Base-by-base conservation (phyloP, 2,113 vertebrate genomes). In the Melanostigma gelatinosum region DNA sequence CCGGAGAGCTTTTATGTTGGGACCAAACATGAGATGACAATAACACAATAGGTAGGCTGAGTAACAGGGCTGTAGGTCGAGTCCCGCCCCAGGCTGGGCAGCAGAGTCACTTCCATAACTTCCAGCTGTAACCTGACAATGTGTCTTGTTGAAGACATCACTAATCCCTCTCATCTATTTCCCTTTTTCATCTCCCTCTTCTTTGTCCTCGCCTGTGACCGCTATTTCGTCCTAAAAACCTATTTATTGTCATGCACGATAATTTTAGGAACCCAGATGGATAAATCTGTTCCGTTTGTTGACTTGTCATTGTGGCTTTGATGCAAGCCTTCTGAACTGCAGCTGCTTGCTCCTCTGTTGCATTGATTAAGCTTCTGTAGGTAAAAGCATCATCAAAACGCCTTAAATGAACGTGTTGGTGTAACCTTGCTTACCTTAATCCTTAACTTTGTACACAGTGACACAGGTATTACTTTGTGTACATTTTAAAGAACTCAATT, bases 1-100 rank as follows among this genome's bases (percentile, higher is more conserved):
- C 50, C 52, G 65, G 58, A 83, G 81, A 85, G 61, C 62, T 86
- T 83, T 86, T 73, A 70, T 84, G 60, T 84, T 7, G 7, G 46
- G 74, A 66, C 88, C 82, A 87, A 86, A 89, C 55, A 69, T 18
- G 32, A 84, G 52, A 67, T 73, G 80, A 87, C 86, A 76, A 68
- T 73, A 57, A 72, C 76, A 89, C 77, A 88, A 88, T 80, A 68
- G 76, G 72, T 48, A 72, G 18, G 4, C 74, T 48, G 1, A 48
- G 32, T 55, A 71, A 66, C 44, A n/a, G n/a, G 29, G 9, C 52
- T 69, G 61, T 40, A 61, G 69, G 40, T 46, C 44, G 32, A 65
- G 71, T 68, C 72, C 22, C 74, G 48, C 72, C 72, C 69, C 61
- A 32, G 72, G 29, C 74, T 8, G 40, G 36, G 27, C 48, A 34